Evolutionary conservation across 2,797 vertebrate genomes (phyloP).

Genomic region (Spea hammondii): DNA sequence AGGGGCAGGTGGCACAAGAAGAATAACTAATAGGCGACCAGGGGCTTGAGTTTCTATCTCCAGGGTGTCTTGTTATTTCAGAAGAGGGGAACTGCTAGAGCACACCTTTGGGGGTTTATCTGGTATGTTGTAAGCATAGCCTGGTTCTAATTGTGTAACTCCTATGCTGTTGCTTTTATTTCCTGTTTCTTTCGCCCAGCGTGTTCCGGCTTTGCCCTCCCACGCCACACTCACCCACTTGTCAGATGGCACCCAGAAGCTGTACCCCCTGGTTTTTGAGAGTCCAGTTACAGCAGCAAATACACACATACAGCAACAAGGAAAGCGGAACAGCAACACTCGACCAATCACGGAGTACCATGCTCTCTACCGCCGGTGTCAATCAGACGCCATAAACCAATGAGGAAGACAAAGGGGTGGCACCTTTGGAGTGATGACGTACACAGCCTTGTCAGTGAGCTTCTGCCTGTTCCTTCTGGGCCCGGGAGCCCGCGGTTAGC

Average conservation of each 20-base stretch:
- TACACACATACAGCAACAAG: slow-evolving; percentile 47
- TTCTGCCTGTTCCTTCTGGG: not conserved
- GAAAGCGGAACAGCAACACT: slow-evolving; percentile 42
- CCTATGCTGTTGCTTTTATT: not conserved
- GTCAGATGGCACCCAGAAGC: slow-evolving; percentile 34
- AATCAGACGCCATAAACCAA: slow-evolving; percentile 10
- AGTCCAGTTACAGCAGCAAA: slow-evolving; percentile 25
- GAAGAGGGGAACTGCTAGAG: not conserved
- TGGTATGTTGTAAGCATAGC: not conserved
- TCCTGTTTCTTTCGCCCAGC: not conserved
- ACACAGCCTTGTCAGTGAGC: not conserved
- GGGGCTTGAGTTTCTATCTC: not conserved
- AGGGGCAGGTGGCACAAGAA: not conserved
- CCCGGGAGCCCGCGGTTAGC: not conserved
- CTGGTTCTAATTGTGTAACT: not conserved
- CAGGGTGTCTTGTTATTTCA: not conserved
- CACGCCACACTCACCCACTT: slow-evolving; percentile 15
- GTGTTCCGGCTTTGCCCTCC: not conserved
- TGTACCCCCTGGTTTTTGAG: slow-evolving; percentile 11
- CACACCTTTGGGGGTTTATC: not conserved
- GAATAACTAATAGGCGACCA: not conserved
- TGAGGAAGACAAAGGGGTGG: not conserved
- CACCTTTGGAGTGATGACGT: slow-evolving; percentile 3
- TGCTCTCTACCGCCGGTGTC: slow-evolving; percentile 23
- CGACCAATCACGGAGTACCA: slow-evolving; percentile 19